These are phyloP conservation scores for Varanus komodoensis DNA, from an alignment of 2,113 vertebrate genomes.

Conservation along the genomic window DNA sequence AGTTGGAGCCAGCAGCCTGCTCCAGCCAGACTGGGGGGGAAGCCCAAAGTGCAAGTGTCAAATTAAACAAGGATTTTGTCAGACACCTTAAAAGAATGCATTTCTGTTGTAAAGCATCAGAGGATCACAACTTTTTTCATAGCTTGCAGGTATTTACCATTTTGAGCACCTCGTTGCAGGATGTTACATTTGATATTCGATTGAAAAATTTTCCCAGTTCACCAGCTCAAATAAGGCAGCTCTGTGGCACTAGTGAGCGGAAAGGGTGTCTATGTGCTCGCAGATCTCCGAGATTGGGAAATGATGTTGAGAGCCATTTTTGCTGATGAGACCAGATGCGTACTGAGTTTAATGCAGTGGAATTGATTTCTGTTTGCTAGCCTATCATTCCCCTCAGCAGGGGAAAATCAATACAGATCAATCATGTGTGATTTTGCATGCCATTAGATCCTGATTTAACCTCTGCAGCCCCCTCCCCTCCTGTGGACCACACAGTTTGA, in stretches of 20 bases:
- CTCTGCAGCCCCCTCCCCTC: constrained; percentile 46
- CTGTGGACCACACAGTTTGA: constrained; percentile 18
- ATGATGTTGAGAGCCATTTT: not conserved
- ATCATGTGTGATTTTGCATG: constrained; percentile 64
- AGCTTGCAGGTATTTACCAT: not conserved
- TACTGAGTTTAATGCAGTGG: constrained; percentile 77
- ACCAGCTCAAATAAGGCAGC: accelerated
- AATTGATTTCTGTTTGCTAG: constrained; percentile 79
- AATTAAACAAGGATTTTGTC: not conserved
- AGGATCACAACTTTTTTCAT: not conserved
- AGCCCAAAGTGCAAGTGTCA: not conserved
- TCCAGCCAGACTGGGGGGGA: not conserved
- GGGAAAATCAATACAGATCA: constrained; percentile 75
- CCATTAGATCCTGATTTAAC: constrained; percentile 66
- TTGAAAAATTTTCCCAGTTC: not conserved
- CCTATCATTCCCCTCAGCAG: constrained; percentile 75
- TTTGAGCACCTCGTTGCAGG: accelerated
- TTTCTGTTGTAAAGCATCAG: accelerated
- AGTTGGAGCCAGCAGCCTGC: not conserved
- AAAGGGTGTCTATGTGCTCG: not conserved
- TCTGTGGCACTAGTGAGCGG: accelerated
- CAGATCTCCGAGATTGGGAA: accelerated
- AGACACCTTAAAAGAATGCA: accelerated
- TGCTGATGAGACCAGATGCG: constrained; percentile 58
- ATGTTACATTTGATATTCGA: not conserved